Evolutionary conservation across 2,113 vertebrate genomes (phyloP).

Genomic region (Protobothrops flavoviridis): DNA sequence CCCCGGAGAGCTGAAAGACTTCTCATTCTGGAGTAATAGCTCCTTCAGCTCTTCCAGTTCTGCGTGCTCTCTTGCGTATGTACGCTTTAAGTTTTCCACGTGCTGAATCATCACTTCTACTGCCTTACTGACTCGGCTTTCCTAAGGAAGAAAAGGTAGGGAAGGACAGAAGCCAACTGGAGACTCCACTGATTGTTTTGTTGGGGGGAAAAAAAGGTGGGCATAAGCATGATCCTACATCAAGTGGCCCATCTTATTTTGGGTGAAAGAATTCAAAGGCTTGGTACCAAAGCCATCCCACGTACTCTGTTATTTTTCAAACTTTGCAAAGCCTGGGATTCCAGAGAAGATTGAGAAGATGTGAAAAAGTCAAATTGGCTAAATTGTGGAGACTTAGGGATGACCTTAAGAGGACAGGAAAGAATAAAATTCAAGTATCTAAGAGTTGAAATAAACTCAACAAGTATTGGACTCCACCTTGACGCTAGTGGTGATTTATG

Average conservation of each 20-base stretch:
- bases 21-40: conserved; percentile 82
- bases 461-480: background rate
- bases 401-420: background rate
- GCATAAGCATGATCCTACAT: too few species aligned
- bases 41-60: conserved; percentile 90
- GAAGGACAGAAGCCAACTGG: background rate
- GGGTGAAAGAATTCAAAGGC: background rate
- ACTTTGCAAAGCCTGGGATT: background rate
- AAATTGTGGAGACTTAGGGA: background rate
- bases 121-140: conserved; percentile 88
- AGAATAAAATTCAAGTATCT: background rate
- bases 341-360: background rate
- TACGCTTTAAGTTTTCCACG: conserved; percentile 92
- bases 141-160: conserved; percentile 66
- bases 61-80: conserved; percentile 89
- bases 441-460: background rate
- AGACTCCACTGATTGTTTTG: background rate
- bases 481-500: background rate
- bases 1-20: conserved; percentile 72
- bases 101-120: conserved; percentile 98
- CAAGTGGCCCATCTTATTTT: too few species aligned
- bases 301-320: background rate
- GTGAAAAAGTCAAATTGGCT: background rate
- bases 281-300: background rate
- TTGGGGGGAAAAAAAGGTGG: too few species aligned